Percentiles rank a stretch among this genome's conserved stretches.
These are phyloP conservation scores for Frankliniella intonsa DNA, from an alignment of 2,888 invertebrate genomes.

Conservation along the genomic window DNA sequence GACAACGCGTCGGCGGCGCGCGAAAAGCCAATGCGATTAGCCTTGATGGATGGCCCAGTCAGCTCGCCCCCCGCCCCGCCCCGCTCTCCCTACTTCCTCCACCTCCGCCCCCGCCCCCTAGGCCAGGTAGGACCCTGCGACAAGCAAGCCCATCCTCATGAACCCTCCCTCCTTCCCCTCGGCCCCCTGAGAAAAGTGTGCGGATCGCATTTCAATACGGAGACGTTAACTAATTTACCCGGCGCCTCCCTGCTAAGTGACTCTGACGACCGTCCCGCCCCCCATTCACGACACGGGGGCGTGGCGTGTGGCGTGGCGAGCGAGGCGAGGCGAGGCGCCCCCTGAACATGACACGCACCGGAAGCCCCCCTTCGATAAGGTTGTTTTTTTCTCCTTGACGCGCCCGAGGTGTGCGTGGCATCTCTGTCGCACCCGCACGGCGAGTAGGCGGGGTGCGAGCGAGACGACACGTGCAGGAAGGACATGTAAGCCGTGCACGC, in stretches of 20 bases:
- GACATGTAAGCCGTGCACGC: background rate
- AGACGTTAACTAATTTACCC: constrained; percentile 4
- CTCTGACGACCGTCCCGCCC: background rate
- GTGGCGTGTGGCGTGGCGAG: background rate
- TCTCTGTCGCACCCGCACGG: background rate
- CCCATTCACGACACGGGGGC: background rate
- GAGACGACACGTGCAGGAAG: background rate
- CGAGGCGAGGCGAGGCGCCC: background rate
- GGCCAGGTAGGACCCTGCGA: too few species aligned
- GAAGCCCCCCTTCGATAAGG: too few species aligned
- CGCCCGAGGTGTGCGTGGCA: background rate
- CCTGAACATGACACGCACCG: too few species aligned
- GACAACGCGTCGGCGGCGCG: too few species aligned
- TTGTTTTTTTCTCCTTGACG: too few species aligned
- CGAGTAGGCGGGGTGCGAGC: too few species aligned
- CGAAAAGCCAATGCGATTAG: too few species aligned
- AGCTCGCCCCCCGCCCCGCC: too few species aligned
- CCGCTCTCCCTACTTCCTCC: too few species aligned
- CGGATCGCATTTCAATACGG: constrained; percentile 6
- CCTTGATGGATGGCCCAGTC: too few species aligned
- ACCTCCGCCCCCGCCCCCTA: too few species aligned
- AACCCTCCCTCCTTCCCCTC: background rate
- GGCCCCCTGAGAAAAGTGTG: background rate
- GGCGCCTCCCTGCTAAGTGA: constrained; percentile 17
- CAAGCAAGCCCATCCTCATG: background rate